Evolutionary conservation across 2,797 vertebrate species (phyloP).

Genomic region (Enteromius paludinosus): DNA sequence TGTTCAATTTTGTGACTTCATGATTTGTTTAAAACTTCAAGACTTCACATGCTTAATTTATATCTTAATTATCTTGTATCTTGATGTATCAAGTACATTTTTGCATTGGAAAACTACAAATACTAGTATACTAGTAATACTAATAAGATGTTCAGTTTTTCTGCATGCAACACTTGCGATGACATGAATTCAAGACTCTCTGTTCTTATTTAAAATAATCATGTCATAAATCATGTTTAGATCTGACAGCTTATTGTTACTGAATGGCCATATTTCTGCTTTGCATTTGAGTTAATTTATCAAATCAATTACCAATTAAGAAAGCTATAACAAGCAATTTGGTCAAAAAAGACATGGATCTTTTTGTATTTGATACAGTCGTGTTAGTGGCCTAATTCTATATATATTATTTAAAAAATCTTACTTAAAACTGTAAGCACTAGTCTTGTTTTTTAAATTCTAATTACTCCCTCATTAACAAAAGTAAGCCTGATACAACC

Average conservation of each 20-base stretch:
- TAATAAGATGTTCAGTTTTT: neutral
- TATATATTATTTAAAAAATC: neutral
- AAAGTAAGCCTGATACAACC: conserved; percentile 7
- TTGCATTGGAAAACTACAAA: neutral
- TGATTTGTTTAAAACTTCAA: neutral
- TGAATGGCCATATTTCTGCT: neutral
- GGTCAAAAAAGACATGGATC: neutral
- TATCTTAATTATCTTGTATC: neutral
- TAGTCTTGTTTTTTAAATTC: neutral
- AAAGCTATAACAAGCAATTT: neutral
- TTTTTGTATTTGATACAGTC: neutral
- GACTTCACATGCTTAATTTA: neutral
- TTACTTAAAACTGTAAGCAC: neutral
- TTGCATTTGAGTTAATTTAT: neutral
- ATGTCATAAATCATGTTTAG: neutral
- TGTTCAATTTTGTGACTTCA: neutral
- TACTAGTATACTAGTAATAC: too few relatives aligned
- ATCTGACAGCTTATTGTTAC: neutral
- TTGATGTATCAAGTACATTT: neutral
- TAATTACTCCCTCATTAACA: conserved; percentile 26
- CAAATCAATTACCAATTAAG: neutral
- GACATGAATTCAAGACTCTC: neutral
- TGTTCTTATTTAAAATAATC: neutral
- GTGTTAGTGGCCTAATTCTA: neutral
- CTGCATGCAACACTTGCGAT: neutral